Conservation (phyloP, 1,140 invertebrate genomes). For the Magallana gigas region DNA sequence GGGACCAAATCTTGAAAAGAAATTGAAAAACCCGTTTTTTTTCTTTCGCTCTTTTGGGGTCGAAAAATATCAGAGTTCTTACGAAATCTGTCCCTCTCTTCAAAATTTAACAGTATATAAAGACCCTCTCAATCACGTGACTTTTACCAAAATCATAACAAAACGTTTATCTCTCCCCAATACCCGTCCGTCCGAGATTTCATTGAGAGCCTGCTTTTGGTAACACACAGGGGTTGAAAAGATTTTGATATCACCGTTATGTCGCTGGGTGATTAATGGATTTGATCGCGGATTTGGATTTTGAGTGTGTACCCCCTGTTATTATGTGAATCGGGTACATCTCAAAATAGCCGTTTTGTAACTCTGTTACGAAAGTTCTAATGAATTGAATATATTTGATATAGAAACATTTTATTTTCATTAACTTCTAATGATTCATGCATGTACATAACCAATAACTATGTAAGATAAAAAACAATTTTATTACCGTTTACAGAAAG, state of each 20-base stretch:
- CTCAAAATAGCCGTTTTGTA: neutral
- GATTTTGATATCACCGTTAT: slow-evolving; percentile 15
- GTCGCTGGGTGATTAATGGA: neutral
- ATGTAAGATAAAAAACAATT: no score
- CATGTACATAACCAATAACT: no score
- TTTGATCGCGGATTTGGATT: slow-evolving; percentile 5
- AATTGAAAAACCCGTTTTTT: neutral
- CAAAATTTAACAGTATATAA: neutral
- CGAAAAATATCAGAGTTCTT: slow-evolving; percentile 26
- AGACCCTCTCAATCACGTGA: neutral
- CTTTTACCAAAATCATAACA: neutral
- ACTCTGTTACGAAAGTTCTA: neutral
- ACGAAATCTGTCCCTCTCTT: neutral
- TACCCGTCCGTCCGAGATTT: neutral
- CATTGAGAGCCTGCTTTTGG: slow-evolving; percentile 21
- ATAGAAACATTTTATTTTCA: no score
- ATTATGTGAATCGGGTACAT: neutral
- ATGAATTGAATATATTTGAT: no score
- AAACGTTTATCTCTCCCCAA: neutral
- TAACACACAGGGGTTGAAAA: slow-evolving; percentile 21
- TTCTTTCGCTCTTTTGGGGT: no score
- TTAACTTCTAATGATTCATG: no score
- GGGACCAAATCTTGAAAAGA: neutral
- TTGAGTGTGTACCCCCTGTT: neutral
- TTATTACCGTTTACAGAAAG: no score